phyloP scores from a whole-genome alignment of 2,113 vertebrate species.

The Progne subis region DNA sequence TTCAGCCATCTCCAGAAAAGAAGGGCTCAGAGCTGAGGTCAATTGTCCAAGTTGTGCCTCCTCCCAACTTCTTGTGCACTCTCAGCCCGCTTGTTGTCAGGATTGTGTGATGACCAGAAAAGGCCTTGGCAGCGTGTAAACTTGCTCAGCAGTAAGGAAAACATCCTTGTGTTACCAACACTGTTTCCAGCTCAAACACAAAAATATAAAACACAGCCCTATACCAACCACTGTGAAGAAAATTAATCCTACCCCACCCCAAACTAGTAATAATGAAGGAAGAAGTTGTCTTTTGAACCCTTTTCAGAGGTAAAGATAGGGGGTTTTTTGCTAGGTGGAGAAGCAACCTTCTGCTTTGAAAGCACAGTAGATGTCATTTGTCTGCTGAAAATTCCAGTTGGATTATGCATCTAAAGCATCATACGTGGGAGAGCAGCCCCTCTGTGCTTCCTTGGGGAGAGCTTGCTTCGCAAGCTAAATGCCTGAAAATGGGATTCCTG shows the following conservation, averaged over 20 bases:
- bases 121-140: not conserved
- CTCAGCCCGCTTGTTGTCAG: not conserved
- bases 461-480: not conserved
- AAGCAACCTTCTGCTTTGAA: not conserved
- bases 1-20: not conserved
- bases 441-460: not conserved
- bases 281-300: not conserved
- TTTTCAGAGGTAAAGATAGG: not conserved
- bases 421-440: not conserved
- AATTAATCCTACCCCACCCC: not conserved
- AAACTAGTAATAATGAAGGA: not conserved
- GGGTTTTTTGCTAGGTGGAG: not conserved
- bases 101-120: rapidly evolving
- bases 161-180: not conserved
- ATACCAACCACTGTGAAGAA: not conserved
- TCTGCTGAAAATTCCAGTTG: not conserved
- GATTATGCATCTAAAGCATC: not conserved
- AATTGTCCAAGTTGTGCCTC: not conserved
- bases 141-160: not conserved
- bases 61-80: not conserved
- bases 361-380: not conserved
- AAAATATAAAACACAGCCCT: not conserved
- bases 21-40: not conserved
- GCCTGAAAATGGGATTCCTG: not conserved
- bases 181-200: not conserved